A percentile compares a stretch with the other conserved stretches of the same genome.
Evolutionary conservation across 2,888 invertebrate species (phyloP).

Genomic region (Barypeithes pellucidus): DNA sequence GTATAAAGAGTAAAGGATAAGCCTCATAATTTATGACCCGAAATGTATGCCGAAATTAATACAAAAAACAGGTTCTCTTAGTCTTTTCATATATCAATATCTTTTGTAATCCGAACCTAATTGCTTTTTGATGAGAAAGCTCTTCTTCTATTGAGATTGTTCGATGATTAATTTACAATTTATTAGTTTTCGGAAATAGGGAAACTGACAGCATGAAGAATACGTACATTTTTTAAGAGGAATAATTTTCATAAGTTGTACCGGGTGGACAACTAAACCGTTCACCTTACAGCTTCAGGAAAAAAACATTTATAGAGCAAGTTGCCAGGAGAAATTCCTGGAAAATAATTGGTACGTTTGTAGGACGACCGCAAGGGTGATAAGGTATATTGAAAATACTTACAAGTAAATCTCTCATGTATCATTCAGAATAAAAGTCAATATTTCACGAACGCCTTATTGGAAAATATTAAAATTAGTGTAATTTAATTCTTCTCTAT

Average conservation of each 20-base stretch:
- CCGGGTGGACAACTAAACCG: too few relatives aligned
- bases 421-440: too few relatives aligned
- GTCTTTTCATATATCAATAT: constrained; percentile 26
- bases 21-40: constrained; percentile 25
- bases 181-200: constrained; percentile 24
- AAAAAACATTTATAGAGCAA: too few relatives aligned
- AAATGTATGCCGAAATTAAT: constrained; percentile 28
- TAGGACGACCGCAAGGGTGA: too few relatives aligned
- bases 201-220: constrained; percentile 26
- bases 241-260: neutral
- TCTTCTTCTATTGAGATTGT: constrained; percentile 18
- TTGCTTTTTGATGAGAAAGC: constrained; percentile 28
- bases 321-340: too few relatives aligned
- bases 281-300: too few relatives aligned
- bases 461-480: too few relatives aligned
- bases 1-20: constrained; percentile 20
- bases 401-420: too few relatives aligned
- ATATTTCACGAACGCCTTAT: too few relatives aligned
- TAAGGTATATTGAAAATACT: too few relatives aligned
- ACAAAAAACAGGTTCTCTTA: constrained; percentile 24
- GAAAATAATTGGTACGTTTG: too few relatives aligned
- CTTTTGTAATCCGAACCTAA: constrained; percentile 27
- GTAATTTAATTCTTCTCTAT: too few relatives aligned
- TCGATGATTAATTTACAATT: constrained; percentile 36
- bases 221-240: constrained; percentile 4